Base-by-base conservation (phyloP, 2,888 invertebrate genomes). In the Lycaena phlaeas region DNA sequence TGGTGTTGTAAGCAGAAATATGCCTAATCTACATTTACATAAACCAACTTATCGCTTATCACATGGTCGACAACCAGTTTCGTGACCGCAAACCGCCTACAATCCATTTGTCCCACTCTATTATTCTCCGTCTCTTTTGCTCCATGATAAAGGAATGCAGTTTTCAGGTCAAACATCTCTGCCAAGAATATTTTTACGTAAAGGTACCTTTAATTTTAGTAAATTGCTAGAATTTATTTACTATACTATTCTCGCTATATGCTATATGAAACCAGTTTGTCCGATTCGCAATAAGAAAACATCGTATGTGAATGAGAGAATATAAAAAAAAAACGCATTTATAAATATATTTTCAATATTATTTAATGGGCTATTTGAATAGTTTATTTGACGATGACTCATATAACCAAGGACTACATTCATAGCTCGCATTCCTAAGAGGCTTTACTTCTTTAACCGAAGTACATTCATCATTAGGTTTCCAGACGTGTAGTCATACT, bases 91-190 rank as follows among this genome's bases (percentile, higher is more conserved):
- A 60, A 56, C 60, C 60, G 58, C 66, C 59, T 61, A 58, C 60
- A 48, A 43, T 44, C 36, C 42, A 27, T 48, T 38, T 44, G 28
- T 60, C 59, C 61, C 59, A 42, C 53, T 49, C 45, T 47, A 42
- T 57, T 56, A 46, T 38, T 46, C 40, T 30, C 27, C 43, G 40
- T 63, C 65, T 64, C 66, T 41, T 50, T 73, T 59, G 40, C 59
- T 52, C 66, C 51, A 50, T 38, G 43, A 49, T 52, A 45, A 52
- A 61, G 55, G 66, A 63, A 63, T 60, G 60, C 55, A 61, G 56
- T 62, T 64, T 73, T 68, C 66, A 70, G 68, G 70, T 75, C 68
- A 71, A 68, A 53, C 56, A 54, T 66, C 63, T 66, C 52, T 44
- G 38, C 40, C 26, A 41, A 44, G 45, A 47, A 30, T 29, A 41